These are phyloP conservation scores for Netelia melanura DNA, from an alignment of 2,888 invertebrate genomes.

Conservation along the genomic window DNA sequence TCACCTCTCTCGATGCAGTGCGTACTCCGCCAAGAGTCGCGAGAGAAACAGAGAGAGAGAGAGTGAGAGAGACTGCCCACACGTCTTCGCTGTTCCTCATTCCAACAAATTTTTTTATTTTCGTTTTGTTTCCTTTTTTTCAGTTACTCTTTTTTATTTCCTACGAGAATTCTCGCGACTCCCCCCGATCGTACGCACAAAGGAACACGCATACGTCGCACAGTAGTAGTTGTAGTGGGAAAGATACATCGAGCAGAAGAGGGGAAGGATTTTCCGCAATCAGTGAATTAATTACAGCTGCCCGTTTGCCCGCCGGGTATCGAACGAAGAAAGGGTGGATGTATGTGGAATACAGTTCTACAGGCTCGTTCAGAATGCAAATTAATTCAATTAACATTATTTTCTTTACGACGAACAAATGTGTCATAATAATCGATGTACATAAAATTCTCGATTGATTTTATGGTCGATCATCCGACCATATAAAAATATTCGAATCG, in stretches of 20 bases:
- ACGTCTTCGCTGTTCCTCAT: conserved; percentile 60
- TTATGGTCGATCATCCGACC: no score
- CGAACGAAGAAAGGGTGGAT: conserved; percentile 6
- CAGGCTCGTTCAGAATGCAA: not conserved
- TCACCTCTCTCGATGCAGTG: conserved; percentile 39
- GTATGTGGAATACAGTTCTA: not conserved
- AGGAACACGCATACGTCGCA: not conserved
- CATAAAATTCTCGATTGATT: no score
- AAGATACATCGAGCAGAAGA: not conserved
- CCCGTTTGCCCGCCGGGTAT: conserved; percentile 6
- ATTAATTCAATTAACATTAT: not conserved
- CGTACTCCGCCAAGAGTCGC: conserved; percentile 28
- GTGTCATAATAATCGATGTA: no score
- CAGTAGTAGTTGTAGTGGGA: not conserved
- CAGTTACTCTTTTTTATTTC: conserved; percentile 15
- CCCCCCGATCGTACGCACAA: not conserved
- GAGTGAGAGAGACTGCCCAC: conserved; percentile 42
- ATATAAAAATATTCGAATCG: no score
- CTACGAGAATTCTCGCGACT: conserved; percentile 44
- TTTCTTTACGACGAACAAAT: not conserved
- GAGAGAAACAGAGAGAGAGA: conserved; percentile 1
- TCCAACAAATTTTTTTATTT: conserved; percentile 21
- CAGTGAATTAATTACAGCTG: conserved; percentile 42
- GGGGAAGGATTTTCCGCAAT: conserved; percentile 51
- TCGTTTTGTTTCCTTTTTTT: not conserved